phyloP scores from a whole-genome alignment of 2,113 vertebrate genomes.

The Megaleporinus macrocephalus region DNA sequence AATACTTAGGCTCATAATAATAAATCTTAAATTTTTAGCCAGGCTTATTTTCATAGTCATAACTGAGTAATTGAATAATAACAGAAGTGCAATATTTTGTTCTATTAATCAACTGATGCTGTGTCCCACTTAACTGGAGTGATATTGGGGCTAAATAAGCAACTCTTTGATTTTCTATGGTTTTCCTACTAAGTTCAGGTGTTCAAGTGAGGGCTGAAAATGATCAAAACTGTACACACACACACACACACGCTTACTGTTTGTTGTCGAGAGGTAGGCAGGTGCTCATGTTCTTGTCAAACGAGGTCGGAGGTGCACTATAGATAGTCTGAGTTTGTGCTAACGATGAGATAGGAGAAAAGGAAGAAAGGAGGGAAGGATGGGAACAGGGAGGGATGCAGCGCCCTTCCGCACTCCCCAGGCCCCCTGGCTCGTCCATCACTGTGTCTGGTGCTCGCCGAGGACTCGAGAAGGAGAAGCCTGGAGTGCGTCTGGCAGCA shows the following conservation, averaged over 20 bases:
- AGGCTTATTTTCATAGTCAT: too few species aligned
- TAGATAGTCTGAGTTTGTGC: slow-evolving; percentile 38
- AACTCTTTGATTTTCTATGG: too few species aligned
- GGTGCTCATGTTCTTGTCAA: slow-evolving; percentile 33
- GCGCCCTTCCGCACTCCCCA: slow-evolving; percentile 46
- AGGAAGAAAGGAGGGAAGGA: slow-evolving; percentile 12
- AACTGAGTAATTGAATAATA: too few species aligned
- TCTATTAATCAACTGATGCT: too few species aligned
- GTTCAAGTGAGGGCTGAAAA: not conserved
- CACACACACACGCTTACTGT: not conserved
- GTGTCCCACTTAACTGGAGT: not conserved
- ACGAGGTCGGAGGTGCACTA: slow-evolving; percentile 39
- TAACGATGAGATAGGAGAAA: slow-evolving; percentile 13
- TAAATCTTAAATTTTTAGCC: too few species aligned
- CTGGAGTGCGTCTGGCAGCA: slow-evolving; percentile 30
- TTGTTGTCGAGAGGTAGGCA: slow-evolving; percentile 34
- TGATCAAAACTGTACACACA: not conserved
- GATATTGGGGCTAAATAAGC: not conserved
- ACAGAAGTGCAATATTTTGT: not conserved
- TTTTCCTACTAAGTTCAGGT: too few species aligned
- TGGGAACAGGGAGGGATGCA: slow-evolving; percentile 9
- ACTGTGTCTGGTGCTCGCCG: slow-evolving; percentile 24
- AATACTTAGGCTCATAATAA: too few species aligned
- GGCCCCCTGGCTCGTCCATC: slow-evolving; percentile 52
- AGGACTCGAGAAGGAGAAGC: slow-evolving; percentile 54